Conservation (phyloP, 2,113 vertebrate species). For the Irena cyanogastra region DNA sequence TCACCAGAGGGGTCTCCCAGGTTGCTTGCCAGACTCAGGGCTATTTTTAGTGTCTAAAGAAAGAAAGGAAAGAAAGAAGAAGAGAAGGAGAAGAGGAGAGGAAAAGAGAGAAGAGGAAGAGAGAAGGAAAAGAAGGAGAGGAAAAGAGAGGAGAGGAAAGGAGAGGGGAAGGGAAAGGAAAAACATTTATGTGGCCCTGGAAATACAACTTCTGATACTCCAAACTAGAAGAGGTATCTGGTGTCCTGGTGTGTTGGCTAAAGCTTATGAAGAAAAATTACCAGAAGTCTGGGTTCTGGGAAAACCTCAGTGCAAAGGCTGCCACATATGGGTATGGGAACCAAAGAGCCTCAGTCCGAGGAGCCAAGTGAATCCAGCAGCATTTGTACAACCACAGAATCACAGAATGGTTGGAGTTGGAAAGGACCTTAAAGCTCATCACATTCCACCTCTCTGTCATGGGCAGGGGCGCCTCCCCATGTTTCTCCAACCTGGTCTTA, state of each 20-base stretch:
- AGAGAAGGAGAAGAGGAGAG: neutral
- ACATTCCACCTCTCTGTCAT: neutral
- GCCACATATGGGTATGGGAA: neutral
- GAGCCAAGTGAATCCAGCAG: neutral
- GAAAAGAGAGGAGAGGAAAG: neutral
- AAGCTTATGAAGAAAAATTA: neutral
- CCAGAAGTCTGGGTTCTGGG: neutral
- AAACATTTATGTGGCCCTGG: neutral
- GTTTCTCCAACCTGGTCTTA: neutral
- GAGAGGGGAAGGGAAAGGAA: neutral
- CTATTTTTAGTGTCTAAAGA: slow-evolving; percentile 88
- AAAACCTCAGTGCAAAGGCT: neutral
- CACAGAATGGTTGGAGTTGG: neutral
- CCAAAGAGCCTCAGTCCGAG: neutral
- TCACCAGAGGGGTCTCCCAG: slow-evolving; percentile 88
- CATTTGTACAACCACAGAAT: neutral
- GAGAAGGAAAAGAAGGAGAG: neutral
- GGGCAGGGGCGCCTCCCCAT: neutral
- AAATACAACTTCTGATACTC: neutral
- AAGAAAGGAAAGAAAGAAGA: neutral
- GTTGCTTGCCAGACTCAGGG: slow-evolving; percentile 83
- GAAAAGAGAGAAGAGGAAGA: neutral
- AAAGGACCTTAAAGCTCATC: neutral
- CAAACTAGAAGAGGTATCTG: neutral
- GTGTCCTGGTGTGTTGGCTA: neutral